Conservation (phyloP, 2,888 invertebrate genomes). For the Drosophila gaucha region DNA sequence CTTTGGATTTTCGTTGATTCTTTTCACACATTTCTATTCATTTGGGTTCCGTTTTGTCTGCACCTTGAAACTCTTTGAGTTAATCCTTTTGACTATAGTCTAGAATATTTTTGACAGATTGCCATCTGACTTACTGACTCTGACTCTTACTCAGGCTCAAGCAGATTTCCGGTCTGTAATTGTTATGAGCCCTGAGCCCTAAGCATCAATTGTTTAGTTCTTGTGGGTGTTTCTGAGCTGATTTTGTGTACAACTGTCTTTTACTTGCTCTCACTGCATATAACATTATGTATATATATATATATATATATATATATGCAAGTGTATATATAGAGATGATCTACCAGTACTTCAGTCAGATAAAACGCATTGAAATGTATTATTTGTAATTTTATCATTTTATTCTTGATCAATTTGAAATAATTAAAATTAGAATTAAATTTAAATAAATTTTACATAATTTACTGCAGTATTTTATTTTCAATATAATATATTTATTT, state of each 20-base stretch:
- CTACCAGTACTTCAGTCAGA: neutral
- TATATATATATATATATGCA: neutral
- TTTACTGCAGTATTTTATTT: conserved; percentile 63
- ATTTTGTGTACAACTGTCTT: conserved; percentile 20
- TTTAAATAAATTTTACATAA: conserved; percentile 76
- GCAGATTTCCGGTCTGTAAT: conserved; percentile 75
- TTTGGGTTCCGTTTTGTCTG: conserved; percentile 53
- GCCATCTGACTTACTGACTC: conserved; percentile 59
- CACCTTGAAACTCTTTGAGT: conserved; percentile 53
- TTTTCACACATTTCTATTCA: conserved; percentile 70
- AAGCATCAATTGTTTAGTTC: conserved; percentile 37
- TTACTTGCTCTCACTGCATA: no score
- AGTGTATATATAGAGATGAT: neutral
- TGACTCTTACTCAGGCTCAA: conserved; percentile 38
- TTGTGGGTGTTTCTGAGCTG: conserved; percentile 48
- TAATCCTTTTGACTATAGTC: conserved; percentile 76
- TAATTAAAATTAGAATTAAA: conserved; percentile 79
- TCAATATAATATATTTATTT: conserved; percentile 19
- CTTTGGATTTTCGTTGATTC: conserved; percentile 64
- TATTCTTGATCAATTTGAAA: conserved; percentile 77
- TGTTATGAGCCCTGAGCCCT: conserved; percentile 56
- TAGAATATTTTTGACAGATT: conserved; percentile 66
- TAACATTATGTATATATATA: conserved; percentile 5
- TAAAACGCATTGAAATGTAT: neutral
- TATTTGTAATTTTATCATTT: conserved; percentile 49